Evolutionary conservation across 2,797 vertebrate genomes (phyloP), one percentile per base, ranked within the genome.

Genomic region (Acrossocheilus wenchowensis): DNA sequence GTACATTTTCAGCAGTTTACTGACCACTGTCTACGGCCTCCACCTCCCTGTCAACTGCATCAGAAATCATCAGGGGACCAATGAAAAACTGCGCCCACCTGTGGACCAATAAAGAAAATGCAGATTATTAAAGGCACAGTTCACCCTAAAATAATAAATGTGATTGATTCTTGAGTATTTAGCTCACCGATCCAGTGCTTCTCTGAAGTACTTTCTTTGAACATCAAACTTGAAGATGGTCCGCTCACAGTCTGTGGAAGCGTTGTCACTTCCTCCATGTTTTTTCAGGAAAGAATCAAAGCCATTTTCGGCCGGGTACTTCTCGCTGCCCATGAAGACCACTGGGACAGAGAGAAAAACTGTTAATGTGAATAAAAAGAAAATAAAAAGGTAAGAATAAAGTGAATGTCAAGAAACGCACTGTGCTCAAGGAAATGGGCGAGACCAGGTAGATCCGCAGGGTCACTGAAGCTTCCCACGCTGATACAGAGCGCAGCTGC

Each of bases 51-150:
- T 98, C 97, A 88, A 99, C 95, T 21, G 98, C 97, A 83, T 99
- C 97, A 81, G 97, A 95, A 26, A 97, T 97, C 98, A 99, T 98
- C 85, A 99, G 93, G 0, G 98, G 98, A 83, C 97, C 96, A 90
- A 99, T 97, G 86, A 99, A 99, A 94, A 99, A 99, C 78, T 99
- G 98, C 43, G 97, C 98, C 98, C 98, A 99, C 87, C 98, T 99
- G 93, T 0, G 14, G 91, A 92, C 85, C 90, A 83, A 82, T 84
- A 87, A 69, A 36, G 41, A 14, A 79, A 34, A 50, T 78, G 80
- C 43, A 79, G 12, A 30, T 23, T 68, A 50, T 50, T 50, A 50
- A 68, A 68, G 43, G n/a, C 5, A n/a, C 78, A 19, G 78, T 12
- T 45, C 78, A 30, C 15, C 5, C 10, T 50, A 19, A 66, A 80